phyloP scores from a whole-genome alignment of 2,797 vertebrate species.

The Eidolon dupreanum region DNA sequence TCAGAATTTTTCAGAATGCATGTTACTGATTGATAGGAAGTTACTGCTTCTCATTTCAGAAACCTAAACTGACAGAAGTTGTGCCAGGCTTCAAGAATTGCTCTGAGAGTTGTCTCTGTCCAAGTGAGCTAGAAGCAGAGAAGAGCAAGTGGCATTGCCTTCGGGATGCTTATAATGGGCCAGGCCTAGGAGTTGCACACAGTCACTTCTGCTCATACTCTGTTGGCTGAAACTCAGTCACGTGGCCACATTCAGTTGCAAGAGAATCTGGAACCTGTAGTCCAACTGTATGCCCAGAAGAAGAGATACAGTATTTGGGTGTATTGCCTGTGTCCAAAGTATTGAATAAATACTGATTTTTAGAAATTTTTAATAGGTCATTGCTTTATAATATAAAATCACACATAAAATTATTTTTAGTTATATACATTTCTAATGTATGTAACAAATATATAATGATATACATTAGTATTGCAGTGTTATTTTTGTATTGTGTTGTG shows the following conservation, averaged over 20 bases:
- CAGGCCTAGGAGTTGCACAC: background rate
- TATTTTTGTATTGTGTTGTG: background rate
- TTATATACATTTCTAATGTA: background rate
- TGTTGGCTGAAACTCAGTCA: background rate
- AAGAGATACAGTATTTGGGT: background rate
- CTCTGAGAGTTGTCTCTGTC: background rate
- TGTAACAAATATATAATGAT: background rate
- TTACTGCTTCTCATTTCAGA: slow-evolving; percentile 12
- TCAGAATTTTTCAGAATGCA: background rate
- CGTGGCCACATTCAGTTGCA: background rate
- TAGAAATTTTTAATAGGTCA: slow-evolving; percentile 5
- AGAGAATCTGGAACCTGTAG: background rate
- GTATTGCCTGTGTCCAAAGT: background rate
- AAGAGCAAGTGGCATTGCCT: background rate
- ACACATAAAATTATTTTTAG: background rate
- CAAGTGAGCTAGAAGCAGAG: background rate
- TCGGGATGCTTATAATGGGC: background rate
- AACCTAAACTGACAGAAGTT: background rate
- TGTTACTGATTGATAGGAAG: background rate
- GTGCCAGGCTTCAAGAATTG: background rate
- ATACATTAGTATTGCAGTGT: background rate
- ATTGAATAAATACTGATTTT: slow-evolving; percentile 17
- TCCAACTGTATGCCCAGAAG: background rate
- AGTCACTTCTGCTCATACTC: background rate
- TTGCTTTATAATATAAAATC: background rate